phyloP scores from a whole-genome alignment of 2,888 invertebrate species.

The Aporophyla lueneburgensis region DNA sequence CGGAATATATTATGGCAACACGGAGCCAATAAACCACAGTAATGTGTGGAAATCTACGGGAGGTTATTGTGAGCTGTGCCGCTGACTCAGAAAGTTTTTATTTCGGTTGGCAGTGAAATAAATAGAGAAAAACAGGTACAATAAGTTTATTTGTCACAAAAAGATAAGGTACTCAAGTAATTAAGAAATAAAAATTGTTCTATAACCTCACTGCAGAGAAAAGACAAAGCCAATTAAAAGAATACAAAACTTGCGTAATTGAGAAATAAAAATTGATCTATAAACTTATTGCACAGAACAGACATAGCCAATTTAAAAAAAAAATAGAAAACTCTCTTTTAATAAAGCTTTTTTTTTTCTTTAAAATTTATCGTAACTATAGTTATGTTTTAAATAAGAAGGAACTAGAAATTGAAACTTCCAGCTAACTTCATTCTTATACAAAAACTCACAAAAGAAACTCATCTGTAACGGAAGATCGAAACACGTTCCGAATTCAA shows the following conservation, averaged over 20 bases:
- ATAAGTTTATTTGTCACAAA: too few species aligned
- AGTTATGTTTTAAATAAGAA: not conserved
- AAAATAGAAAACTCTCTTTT: too few species aligned
- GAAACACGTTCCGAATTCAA: conserved; percentile 65
- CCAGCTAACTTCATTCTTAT: conserved; percentile 33
- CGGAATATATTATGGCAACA: conserved; percentile 85
- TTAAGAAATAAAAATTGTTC: too few species aligned
- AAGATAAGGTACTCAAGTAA: too few species aligned
- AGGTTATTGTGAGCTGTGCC: conserved; percentile 29
- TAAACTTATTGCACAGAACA: too few species aligned
- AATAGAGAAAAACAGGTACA: not conserved
- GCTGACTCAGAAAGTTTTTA: not conserved
- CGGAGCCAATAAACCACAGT: conserved; percentile 83
- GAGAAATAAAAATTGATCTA: too few species aligned
- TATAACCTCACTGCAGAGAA: too few species aligned
- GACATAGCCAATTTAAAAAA: not conserved
- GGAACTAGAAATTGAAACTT: conserved; percentile 25
- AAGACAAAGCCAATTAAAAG: not conserved
- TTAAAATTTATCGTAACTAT: not conserved
- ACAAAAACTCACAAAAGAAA: conserved; percentile 29
- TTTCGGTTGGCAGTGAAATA: not conserved
- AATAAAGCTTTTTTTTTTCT: not conserved
- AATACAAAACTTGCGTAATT: too few species aligned
- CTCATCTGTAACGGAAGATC: conserved; percentile 42
- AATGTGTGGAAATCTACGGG: conserved; percentile 73